Base-by-base conservation (phyloP, 2,888 invertebrate species). In the Acanthopleura granulata region DNA sequence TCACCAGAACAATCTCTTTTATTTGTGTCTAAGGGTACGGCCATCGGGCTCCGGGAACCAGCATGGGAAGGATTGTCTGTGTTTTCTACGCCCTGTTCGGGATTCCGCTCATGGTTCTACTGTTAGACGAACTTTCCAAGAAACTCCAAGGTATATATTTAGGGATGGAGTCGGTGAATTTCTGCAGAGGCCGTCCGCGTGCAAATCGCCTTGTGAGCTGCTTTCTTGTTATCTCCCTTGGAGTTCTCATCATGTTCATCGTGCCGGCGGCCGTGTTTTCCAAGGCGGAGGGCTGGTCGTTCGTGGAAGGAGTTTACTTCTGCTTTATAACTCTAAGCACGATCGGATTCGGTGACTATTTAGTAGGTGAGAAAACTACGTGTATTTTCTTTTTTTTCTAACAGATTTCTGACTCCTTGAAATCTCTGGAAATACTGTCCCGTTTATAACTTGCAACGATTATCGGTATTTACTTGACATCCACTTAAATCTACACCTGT, bases 311-410 rank as follows among this genome's bases (percentile, higher is more conserved):
- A 0, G 75, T 87, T 29, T 88, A 88, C 72, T 87, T 85, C 76
- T 86, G 86, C 69, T 86, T 86, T 77, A 85, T 85, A 1, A 87
- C 87, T 0, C 80, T 87, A 30, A 84, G 83, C 62, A 87, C 86
- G 25, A 86, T 87, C 25, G 87, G 86, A 71, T 87, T 87, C 73
- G 86, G 87, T 0, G 86, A 86, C 74, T 85, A 85, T 72, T 82
- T 87, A 74, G 85, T 85, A 73, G 87, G 87, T 86, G 76, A 79
- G 82, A 73, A 16, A 51, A 69, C 9, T 9, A 40, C 40, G 4
- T n/a, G n/a, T n/a, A n/a, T n/a, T n/a, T n/a, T n/a, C n/a, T n/a
- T n/a, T n/a, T n/a, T n/a, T n/a, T n/a, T n/a, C n/a, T n/a, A n/a
- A n/a, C n/a, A n/a, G n/a, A n/a, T n/a, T n/a, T n/a, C n/a, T n/a